Evolutionary conservation across 2,888 invertebrate species (phyloP).

Genomic region (Chrysolina haemoptera): DNA sequence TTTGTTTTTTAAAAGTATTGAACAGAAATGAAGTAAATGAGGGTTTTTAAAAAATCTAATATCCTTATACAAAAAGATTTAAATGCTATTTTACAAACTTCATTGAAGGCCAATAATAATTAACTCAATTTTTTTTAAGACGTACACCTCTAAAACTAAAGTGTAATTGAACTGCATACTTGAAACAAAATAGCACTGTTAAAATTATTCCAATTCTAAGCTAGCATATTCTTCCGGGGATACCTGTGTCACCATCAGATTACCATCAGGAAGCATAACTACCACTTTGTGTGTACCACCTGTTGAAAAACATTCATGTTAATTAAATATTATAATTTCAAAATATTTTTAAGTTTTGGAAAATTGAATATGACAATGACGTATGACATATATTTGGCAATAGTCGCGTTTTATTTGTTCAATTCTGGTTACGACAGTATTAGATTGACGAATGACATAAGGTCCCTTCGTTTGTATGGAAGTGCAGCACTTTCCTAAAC

Average conservation of each 20-base stretch:
- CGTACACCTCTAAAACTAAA: constrained; percentile 35
- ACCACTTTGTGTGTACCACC: constrained; percentile 89
- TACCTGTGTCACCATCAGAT: constrained; percentile 89
- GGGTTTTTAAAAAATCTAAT: constrained; percentile 31
- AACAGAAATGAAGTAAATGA: constrained; percentile 24
- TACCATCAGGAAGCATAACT: constrained; percentile 87
- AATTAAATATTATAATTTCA: neutral
- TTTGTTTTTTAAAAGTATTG: constrained; percentile 22
- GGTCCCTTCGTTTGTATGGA: too few relatives aligned
- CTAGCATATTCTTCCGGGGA: constrained; percentile 89
- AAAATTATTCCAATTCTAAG: constrained; percentile 66
- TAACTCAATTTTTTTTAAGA: constrained; percentile 28
- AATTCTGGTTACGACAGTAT: too few relatives aligned
- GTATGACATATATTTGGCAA: too few relatives aligned
- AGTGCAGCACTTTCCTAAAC: too few relatives aligned
- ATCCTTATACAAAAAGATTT: constrained; percentile 31
- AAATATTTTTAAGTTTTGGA: neutral
- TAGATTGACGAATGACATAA: too few relatives aligned
- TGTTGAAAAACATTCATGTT: constrained; percentile 60
- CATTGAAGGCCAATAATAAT: constrained; percentile 27
- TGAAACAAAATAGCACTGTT: constrained; percentile 32
- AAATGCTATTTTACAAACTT: constrained; percentile 41
- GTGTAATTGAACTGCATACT: constrained; percentile 23
- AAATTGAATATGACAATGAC: too few relatives aligned
- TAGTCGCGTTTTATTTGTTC: too few relatives aligned